Base-by-base conservation (phyloP, 2,113 vertebrate genomes). In the Caretta caretta region DNA sequence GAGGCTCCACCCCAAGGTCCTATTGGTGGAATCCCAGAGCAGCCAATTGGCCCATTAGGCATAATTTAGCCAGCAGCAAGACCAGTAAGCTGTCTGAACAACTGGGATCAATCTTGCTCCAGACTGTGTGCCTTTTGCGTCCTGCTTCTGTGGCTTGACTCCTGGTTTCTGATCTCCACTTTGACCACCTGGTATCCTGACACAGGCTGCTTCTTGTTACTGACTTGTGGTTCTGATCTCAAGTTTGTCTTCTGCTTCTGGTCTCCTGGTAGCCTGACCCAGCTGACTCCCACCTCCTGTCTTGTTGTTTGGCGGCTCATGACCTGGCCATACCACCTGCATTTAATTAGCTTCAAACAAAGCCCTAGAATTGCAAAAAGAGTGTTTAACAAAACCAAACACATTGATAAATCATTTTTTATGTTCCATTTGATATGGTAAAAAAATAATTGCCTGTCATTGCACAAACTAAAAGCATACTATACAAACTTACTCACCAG, bases 321-420 rank as follows among this genome's bases (percentile, higher is more conserved):
- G 35, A 65, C 16, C 8, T 65, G 16, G 31, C 35, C 16, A n/a
- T 65, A 35, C 13, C 16, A n/a, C 16, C 62, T n/a, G 6, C 35
- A 19, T 2, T 80, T 75, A 97, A 90, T 95, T n/a, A 91, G 49
- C 53, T 97, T 85, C 83, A 48, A 97, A 92, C 3, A 62, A 80
- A 53, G 80, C 50, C 54, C 25, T n/a, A 78, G 25, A 17, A 54
- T 1, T 91, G 48, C 10, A 80, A 54, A 22, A 22, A 54, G 8
- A 22, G 83, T 31, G 9, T 56, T 94, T 94, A 89, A 31, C 3
- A 35, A 86, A 90, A 25, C 10, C 92, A 82, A 84, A 46, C 62
- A 90, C 25, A 12, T 17, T 57, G 85, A 80, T 84, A 89, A 92
- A 83, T 91, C 51, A 79, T 90, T 42, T 86, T 49, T 84, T 86